These are phyloP conservation scores for Hystrix brachyura DNA, from an alignment of 2,113 vertebrate species.

Conservation along the genomic window DNA sequence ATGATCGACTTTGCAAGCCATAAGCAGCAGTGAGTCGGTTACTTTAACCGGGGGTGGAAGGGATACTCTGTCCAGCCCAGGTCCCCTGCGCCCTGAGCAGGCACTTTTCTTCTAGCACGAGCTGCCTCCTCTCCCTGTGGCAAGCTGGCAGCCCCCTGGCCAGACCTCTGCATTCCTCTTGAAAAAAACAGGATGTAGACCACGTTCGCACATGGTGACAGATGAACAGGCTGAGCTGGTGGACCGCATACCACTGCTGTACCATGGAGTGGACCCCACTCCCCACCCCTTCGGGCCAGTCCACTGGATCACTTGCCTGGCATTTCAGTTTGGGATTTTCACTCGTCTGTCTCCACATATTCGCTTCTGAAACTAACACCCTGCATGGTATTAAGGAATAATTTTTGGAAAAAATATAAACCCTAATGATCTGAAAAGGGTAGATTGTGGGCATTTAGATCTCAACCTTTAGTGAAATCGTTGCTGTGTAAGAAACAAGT, in stretches of 20 bases:
- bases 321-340: background rate
- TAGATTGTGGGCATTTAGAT: background rate
- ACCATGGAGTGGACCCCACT: background rate
- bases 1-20: background rate
- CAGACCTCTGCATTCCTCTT: background rate
- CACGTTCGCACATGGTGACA: too few species aligned
- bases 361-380: background rate
- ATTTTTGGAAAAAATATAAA: background rate
- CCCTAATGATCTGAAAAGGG: background rate
- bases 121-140: background rate
- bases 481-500: background rate
- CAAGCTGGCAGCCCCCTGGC: background rate
- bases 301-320: background rate
- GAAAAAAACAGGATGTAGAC: background rate
- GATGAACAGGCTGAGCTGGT: background rate
- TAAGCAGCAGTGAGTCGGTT: background rate
- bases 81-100: background rate
- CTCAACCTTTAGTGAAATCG: background rate
- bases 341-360: background rate
- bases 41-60: background rate
- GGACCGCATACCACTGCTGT: too few species aligned
- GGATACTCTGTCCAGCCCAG: accelerated
- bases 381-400: background rate
- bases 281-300: background rate
- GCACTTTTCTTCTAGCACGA: background rate